Evolutionary conservation across 2,888 invertebrate genomes (phyloP).

Genomic region (Gymnoscelis rufifasciata): DNA sequence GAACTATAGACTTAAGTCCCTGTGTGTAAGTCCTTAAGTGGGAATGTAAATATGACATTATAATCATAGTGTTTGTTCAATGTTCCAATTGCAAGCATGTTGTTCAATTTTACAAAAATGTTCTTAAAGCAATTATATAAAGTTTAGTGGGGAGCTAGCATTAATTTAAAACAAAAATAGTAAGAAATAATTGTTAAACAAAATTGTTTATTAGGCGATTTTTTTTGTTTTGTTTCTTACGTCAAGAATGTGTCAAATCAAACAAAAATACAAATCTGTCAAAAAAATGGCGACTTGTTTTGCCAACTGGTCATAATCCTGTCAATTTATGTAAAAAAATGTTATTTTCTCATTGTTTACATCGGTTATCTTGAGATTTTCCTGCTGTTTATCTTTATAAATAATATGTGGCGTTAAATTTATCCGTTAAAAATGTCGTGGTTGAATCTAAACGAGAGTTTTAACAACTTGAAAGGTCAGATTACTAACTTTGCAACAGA

Average conservation of each 20-base stretch:
- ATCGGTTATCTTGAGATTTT: slow-evolving; percentile 35
- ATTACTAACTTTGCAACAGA: slow-evolving; percentile 92
- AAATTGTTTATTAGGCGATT: too few species aligned
- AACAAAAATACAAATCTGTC: not conserved
- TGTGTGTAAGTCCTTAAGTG: too few species aligned
- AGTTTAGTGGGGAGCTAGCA: too few species aligned
- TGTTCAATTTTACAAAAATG: too few species aligned
- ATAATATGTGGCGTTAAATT: slow-evolving; percentile 54
- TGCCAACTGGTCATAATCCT: slow-evolving; percentile 76
- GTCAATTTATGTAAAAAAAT: slow-evolving; percentile 68
- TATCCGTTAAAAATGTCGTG: slow-evolving; percentile 79
- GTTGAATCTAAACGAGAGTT: slow-evolving; percentile 83
- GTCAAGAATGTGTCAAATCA: not conserved
- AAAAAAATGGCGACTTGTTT: slow-evolving; percentile 56
- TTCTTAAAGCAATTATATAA: too few species aligned
- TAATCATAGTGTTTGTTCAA: too few species aligned
- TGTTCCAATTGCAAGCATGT: too few species aligned
- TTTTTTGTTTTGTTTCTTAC: not conserved
- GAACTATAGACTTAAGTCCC: too few species aligned
- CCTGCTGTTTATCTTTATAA: slow-evolving; percentile 38
- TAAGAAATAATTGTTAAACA: too few species aligned
- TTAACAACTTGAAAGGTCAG: slow-evolving; percentile 89
- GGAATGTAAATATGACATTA: too few species aligned
- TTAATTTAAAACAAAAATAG: too few species aligned
- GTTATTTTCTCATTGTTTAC: slow-evolving; percentile 70